A percentile compares a stretch with the other conserved stretches of the same genome.
Evolutionary conservation across 2,888 invertebrate genomes (phyloP).

Genomic region (Aphidoletes aphidimyza): DNA sequence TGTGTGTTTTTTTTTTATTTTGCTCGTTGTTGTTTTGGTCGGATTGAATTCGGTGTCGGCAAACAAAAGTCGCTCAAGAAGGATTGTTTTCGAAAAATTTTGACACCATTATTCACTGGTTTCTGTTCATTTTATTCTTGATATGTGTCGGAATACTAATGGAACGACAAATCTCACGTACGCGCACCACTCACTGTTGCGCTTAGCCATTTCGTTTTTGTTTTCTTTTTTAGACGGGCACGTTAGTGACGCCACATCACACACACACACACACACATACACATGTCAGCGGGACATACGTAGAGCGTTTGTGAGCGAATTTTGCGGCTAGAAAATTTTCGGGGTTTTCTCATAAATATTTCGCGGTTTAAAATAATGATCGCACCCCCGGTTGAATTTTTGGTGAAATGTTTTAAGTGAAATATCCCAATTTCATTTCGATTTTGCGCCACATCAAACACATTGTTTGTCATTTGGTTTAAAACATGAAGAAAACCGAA

Average conservation of each 20-base stretch:
- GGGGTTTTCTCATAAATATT: conserved; percentile 13
- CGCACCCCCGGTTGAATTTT: too few species aligned
- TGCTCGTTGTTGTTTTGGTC: neutral
- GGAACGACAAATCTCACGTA: conserved; percentile 2
- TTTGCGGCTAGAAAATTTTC: too few species aligned
- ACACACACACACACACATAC: neutral
- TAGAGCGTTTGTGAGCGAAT: too few species aligned
- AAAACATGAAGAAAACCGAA: neutral
- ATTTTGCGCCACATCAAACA: conserved; percentile 40
- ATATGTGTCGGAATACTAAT: neutral
- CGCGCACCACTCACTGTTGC: neutral
- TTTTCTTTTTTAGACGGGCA: neutral
- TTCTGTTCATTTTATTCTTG: neutral
- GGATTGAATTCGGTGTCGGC: neutral
- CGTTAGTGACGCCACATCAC: neutral
- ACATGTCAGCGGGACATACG: neutral
- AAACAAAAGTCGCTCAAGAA: neutral
- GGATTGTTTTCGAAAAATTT: conserved; percentile 43
- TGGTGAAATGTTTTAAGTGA: conserved; percentile 45
- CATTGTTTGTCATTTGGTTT: neutral
- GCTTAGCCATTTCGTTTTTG: too few species aligned
- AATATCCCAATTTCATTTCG: conserved; percentile 40
- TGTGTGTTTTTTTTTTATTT: neutral
- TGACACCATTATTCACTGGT: conserved; percentile 45
- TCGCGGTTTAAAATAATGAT: conserved; percentile 44